Base-by-base conservation (phyloP, 2,113 vertebrate genomes). In the Corythornis madagascariensis region DNA sequence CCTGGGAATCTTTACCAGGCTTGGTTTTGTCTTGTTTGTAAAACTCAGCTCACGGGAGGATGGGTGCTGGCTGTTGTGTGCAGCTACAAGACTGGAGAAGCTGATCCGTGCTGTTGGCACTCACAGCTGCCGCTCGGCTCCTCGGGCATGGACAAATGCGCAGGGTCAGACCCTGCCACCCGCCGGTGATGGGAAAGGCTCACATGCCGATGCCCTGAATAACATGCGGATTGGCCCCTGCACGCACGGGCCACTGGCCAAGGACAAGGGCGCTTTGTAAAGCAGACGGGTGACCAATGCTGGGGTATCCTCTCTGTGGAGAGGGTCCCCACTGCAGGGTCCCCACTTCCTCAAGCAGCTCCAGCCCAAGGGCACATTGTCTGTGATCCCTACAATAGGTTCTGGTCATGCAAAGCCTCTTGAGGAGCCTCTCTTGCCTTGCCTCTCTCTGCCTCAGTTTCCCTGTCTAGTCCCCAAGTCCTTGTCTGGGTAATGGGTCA, bases 61-160 rank as follows among this genome's bases (percentile, higher is more conserved):
- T 1, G 8, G 56, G 52, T 45, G 25, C 81, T 38, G 70, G 31
- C 22, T 25, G 16, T 22, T 86, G 38, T 6, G 59, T 16, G 40
- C 40, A 11, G 21, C 4, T 4, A 52, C 59, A 4, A 0, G 3
- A 43, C 63, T 31, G 24, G 40, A 29, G 33, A 33, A 64, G 61
- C 61, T 0, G 2, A 9, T 28, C 52, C 56, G 0, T 0, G 48
- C 72, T 55, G 75, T 29, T 1, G 3, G 79, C 16, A 0, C 3
- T 35, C 1, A 4, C 82, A 82, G 86, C 88, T 82, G 86, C 83
- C 3, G 4, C 79, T 47, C 8, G 1, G 7, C 38, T 59, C 57
- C 29, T 1, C 0, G 38, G 74, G 42, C 89, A 31, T 8, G 16
- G 31, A 21, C 56, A 42, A 33, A 22, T 0, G 2, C 0, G 0